These are phyloP conservation scores for Odontomachus brunneus DNA, from an alignment of 1,140 invertebrate species.

Conservation along the genomic window DNA sequence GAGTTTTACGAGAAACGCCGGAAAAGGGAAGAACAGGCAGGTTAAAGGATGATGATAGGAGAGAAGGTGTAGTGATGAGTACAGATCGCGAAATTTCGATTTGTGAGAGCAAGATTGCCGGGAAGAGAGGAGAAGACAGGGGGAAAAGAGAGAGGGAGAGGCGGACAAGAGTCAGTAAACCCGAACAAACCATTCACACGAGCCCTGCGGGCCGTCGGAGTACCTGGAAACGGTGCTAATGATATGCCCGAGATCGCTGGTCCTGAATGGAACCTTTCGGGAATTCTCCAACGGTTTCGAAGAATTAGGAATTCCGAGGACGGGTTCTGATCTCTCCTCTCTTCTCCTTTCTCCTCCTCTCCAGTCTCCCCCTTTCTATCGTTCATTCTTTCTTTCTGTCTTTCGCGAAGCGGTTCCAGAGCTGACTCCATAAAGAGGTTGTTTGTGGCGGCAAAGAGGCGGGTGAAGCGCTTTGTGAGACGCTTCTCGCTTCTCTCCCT, in stretches of 20 bases:
- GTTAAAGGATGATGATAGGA: background rate
- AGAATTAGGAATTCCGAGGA: conserved; percentile 85
- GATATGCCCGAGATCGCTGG: conserved; percentile 82
- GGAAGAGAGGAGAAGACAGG: conserved; percentile 21
- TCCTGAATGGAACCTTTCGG: conserved; percentile 84
- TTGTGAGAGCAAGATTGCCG: background rate
- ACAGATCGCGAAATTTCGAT: conserved; percentile 13
- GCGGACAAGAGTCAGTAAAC: conserved; percentile 65
- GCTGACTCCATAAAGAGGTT: conserved; percentile 72
- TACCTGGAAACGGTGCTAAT: conserved; percentile 85
- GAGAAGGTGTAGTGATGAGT: conserved; percentile 3
- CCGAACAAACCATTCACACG: conserved; percentile 80
- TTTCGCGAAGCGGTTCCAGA: conserved; percentile 60
- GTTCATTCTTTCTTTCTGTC: conserved; percentile 42
- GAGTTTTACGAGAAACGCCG: conserved; percentile 5
- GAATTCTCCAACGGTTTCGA: conserved; percentile 85
- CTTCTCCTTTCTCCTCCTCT: background rate
- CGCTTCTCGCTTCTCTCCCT: conserved; percentile 57
- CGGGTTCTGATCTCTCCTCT: conserved; percentile 49
- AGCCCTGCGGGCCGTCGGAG: conserved; percentile 66
- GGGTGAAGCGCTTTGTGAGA: conserved; percentile 72
- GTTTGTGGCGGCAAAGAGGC: conserved; percentile 68
- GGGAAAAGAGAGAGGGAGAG: conserved; percentile 43
- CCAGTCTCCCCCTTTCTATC: conserved; percentile 34
- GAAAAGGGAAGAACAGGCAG: conserved; percentile 8